phyloP scores from a whole-genome alignment of 2,888 invertebrate species.

The Hermaeophaga mercurialis region DNA sequence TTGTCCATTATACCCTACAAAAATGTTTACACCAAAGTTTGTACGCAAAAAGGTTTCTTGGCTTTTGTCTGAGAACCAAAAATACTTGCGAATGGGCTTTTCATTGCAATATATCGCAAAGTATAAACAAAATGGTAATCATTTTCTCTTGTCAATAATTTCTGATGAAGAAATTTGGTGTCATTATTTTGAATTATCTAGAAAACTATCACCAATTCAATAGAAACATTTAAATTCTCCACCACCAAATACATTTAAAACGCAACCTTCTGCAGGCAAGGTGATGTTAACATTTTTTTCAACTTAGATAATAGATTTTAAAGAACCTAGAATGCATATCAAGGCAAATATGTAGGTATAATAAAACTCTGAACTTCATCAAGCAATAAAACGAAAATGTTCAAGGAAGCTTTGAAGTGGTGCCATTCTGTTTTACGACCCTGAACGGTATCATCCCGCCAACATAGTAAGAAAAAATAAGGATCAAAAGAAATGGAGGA shows the following conservation, averaged over 20 bases:
- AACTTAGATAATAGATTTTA: background rate
- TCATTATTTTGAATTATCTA: conserved; percentile 2
- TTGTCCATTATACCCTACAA: background rate
- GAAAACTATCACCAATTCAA: background rate
- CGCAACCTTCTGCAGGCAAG: no score
- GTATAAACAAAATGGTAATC: background rate
- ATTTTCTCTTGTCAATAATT: conserved; percentile 1
- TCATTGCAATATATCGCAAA: background rate
- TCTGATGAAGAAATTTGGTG: background rate
- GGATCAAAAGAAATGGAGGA: conserved; percentile 1
- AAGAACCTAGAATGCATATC: background rate
- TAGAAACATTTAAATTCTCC: no score
- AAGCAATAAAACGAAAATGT: background rate
- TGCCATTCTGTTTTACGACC: background rate
- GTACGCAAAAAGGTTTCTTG: conserved; percentile 1
- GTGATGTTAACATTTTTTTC: background rate
- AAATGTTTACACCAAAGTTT: background rate
- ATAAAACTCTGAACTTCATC: background rate
- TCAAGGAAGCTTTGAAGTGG: background rate
- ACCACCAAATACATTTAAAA: no score
- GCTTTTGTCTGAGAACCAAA: background rate
- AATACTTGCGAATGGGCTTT: no score
- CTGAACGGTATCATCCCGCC: background rate
- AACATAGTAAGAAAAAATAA: no score
- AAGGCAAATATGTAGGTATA: background rate